These are phyloP conservation scores for Bradynema listronoti DNA, from an alignment of 1,140 invertebrate species.

Conservation along the genomic window DNA sequence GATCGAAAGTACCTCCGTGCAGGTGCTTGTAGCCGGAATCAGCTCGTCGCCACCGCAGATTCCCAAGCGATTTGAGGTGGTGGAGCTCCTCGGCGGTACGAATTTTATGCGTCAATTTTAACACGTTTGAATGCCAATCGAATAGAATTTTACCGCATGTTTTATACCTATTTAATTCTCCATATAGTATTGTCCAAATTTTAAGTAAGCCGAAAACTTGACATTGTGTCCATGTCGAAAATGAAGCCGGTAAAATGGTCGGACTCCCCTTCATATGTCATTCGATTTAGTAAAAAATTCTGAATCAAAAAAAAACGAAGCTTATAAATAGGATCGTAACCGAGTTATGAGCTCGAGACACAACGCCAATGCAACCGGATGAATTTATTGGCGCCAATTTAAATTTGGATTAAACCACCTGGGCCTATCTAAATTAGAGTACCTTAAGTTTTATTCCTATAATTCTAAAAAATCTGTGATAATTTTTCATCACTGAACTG, in stretches of 20 bases:
- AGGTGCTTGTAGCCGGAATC: constrained; percentile 5
- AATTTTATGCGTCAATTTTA: no score
- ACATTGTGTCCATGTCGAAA: background rate
- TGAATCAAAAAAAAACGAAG: no score
- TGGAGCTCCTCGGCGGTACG: background rate
- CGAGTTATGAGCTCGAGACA: background rate
- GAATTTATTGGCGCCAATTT: no score
- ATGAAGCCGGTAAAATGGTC: no score
- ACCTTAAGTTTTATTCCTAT: background rate
- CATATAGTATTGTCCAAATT: background rate
- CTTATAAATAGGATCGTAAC: no score
- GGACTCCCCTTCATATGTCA: no score
- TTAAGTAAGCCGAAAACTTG: background rate
- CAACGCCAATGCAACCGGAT: background rate
- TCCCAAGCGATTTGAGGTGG: background rate
- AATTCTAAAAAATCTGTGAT: background rate
- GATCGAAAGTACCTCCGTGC: background rate
- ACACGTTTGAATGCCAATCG: no score
- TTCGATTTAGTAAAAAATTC: no score
- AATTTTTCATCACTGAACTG: background rate
- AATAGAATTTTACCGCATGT: background rate
- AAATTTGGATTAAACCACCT: no score
- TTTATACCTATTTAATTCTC: background rate
- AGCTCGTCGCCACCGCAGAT: constrained; percentile 2
- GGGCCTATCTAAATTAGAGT: background rate